Evolutionary conservation across 2,113 vertebrate genomes (phyloP), one percentile per base, ranked within the genome.

Genomic region (Orientallactaga bullata): DNA sequence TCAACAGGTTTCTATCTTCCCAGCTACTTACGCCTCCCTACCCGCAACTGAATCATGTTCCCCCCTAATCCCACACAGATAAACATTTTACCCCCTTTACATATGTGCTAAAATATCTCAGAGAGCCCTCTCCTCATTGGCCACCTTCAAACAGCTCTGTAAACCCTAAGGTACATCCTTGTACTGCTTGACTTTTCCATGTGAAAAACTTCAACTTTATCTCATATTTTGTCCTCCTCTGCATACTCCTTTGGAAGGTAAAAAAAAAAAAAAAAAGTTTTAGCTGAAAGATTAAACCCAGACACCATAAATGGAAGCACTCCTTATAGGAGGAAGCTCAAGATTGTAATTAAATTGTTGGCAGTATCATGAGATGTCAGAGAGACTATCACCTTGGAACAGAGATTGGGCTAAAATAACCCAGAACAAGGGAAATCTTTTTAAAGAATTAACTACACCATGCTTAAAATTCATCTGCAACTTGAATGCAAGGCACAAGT

Each of bases 331-430:
- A 89, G 37, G 76, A 85, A 63, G 13, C 78, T 92, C 51, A 80
- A 78, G 86, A 82, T 84, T 60, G 35, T 90, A 80, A 95, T 95
- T 95, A 96, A 94, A 94, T 86, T 0, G 10, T 87, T 88, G 65
- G 89, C 68, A 71, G 60, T 65, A 37, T n/a, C 60, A 66, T 47
- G 20, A 35, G 23, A 80, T 85, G 87, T 73, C 86, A 96, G 80
- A 90, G 61, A 86, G 92, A 92, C 87, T 91, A 88, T 88, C 65
- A 85, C 42, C 61, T 93, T 77, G 60, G 32, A 95, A 82, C 65
- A 88, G 88, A 94, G 47, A 94, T 20, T 58, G 30, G 30, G 20
- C 77, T 94, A 89, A 89, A 95, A 95, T 90, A 94, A 95, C 61
- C 24, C 51, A 86, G 26, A 69, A 94, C n/a, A 23, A 92, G 51